Percentiles rank a stretch among this genome's conserved stretches.
Conservation (phyloP, 2,113 vertebrate genomes). For the Crotophaga sulcirostris region DNA sequence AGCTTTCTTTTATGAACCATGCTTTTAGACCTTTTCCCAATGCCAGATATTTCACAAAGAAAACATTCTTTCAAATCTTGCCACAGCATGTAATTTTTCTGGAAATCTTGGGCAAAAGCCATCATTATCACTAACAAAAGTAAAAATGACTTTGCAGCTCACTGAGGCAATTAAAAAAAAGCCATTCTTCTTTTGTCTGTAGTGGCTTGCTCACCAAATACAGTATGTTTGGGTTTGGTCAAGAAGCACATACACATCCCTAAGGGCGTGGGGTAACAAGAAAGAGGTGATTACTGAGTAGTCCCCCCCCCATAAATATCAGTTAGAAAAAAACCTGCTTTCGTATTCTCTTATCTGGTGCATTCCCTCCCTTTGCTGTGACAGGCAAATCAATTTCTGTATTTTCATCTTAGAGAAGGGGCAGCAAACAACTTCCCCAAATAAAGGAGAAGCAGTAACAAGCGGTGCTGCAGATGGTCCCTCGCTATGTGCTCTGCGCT, state of each 20-base stretch:
- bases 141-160: background rate
- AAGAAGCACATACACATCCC: background rate
- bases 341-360: background rate
- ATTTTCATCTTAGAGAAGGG: background rate
- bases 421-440: background rate
- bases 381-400: background rate
- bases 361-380: background rate
- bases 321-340: background rate
- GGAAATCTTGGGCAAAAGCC: background rate
- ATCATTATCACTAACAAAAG: background rate
- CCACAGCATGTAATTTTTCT: background rate
- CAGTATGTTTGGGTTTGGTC: accelerated
- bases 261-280: background rate
- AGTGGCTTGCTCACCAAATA: background rate
- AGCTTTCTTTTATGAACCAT: background rate
- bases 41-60: background rate
- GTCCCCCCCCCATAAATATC: background rate
- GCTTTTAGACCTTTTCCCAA: background rate
- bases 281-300: background rate
- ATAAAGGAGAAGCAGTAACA: background rate
- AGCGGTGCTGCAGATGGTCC: background rate
- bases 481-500: background rate
- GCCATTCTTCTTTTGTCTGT: background rate
- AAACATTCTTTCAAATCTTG: background rate
- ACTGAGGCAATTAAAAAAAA: background rate